Evolutionary conservation across 1,140 invertebrate genomes (phyloP), one percentile per base, ranked within the genome.

Genomic region (Nasonia vitripennis): DNA sequence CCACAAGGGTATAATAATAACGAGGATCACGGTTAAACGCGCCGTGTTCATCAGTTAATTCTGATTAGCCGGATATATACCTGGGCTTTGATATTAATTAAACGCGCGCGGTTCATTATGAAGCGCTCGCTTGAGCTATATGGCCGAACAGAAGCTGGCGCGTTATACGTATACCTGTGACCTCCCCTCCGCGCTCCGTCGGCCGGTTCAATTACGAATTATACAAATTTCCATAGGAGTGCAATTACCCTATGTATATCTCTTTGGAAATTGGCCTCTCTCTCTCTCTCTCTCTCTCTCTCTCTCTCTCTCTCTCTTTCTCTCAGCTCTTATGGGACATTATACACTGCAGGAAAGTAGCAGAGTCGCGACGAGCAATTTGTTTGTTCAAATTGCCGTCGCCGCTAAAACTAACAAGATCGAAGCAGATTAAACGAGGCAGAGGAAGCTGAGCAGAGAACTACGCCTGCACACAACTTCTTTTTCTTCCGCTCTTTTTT

Each of bases 1-100:
- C 27, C 27, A 27, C 27, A 27, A 27, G 27, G 27, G 51, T 55
- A 55, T 55, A 55, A 62, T 55, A 31, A 79, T 62, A 79, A 31
- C 14, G 20, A 5, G 14, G 51, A 55, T 55, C 20, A 55, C 51
- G 55, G 4, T 62, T 62, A 55, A 62, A n/a, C 55, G 55, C 48
- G 55, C 14, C 9, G 48, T 55, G 48, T 55, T 74, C 20, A 82
- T 74, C 70, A 11, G 12, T 51, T 55, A 37, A 74, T 74, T 41
- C 70, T 23, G 34, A 82, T 82, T 82, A 74, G 12, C 10, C 11
- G 17, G 37, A 41, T 80, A 45, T 34, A 34, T 37, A 37, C 3
- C 37, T 73, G 27, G 34, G 55, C 34, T 71, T 81, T 70, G 62
- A 78, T 78, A 84, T 70, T 84, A 78, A 84, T 84, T 84, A 27